Evolutionary conservation across 1,140 invertebrate genomes (phyloP).

Genomic region (Thalassaphorura encarpata): DNA sequence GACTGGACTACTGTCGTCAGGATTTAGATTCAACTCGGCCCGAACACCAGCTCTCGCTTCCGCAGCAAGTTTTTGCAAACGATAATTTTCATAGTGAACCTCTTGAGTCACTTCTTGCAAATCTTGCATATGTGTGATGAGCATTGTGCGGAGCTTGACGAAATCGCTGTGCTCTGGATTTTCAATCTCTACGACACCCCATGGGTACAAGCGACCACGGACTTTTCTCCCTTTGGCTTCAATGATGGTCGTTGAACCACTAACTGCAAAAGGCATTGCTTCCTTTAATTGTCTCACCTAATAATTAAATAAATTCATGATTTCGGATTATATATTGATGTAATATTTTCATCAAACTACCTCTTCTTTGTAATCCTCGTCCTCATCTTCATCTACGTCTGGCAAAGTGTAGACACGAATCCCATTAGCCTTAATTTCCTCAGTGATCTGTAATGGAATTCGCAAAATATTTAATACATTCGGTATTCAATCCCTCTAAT

Average conservation of each 20-base stretch:
- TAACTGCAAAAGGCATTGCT: slow-evolving; percentile 96
- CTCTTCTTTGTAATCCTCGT: slow-evolving; percentile 89
- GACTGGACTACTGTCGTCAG: background rate
- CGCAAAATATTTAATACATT: background rate
- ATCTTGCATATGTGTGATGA: slow-evolving; percentile 96
- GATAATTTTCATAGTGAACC: slow-evolving; percentile 94
- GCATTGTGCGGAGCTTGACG: slow-evolving; percentile 92
- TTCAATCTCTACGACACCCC: slow-evolving; percentile 99
- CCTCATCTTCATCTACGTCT: slow-evolving; percentile 89
- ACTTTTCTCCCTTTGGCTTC: slow-evolving; percentile 84
- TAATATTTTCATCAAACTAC: slow-evolving; percentile 36
- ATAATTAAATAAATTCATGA: background rate
- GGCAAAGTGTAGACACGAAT: slow-evolving; percentile 94
- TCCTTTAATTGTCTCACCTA: slow-evolving; percentile 78
- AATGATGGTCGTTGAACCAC: slow-evolving; percentile 84
- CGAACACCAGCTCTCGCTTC: slow-evolving; percentile 45
- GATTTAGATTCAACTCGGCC: slow-evolving; percentile 26
- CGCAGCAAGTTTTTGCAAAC: slow-evolving; percentile 73
- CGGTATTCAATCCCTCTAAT: too few species aligned
- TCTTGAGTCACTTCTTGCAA: slow-evolving; percentile 65
- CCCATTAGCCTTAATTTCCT: slow-evolving; percentile 69
- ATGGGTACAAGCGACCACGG: slow-evolving; percentile 87
- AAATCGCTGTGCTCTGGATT: slow-evolving; percentile 99
- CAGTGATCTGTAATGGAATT: slow-evolving; percentile 54
- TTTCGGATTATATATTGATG: background rate